These are phyloP conservation scores for Hippopotamus amphibius DNA, from an alignment of 2,113 vertebrate species.

Conservation along the genomic window DNA sequence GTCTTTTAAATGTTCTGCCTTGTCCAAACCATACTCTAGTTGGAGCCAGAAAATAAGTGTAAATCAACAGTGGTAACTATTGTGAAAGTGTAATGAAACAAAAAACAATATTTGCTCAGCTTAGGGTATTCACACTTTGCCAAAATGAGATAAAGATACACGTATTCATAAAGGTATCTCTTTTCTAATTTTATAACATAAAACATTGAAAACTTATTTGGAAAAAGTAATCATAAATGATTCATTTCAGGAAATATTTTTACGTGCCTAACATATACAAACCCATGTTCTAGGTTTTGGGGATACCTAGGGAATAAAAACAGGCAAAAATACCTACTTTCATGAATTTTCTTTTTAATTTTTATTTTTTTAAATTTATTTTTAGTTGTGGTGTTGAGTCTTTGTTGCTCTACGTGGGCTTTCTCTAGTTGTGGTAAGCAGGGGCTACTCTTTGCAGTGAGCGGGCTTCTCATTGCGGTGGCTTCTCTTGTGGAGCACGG, in stretches of 20 bases:
- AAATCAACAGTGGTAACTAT: background rate
- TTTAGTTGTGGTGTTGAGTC: too few species aligned
- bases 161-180: background rate
- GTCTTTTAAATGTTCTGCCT: background rate
- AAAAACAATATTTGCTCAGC: background rate
- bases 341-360: background rate
- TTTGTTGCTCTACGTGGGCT: too few species aligned
- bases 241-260: background rate
- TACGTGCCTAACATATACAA: background rate
- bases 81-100: background rate
- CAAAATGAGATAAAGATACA: background rate
- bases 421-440: too few species aligned
- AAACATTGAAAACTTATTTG: background rate
- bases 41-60: background rate
- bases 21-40: background rate
- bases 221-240: background rate
- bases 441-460: too few species aligned
- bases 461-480: too few species aligned
- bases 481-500: too few species aligned
- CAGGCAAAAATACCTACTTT: background rate
- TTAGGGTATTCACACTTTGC: background rate
- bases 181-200: background rate
- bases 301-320: background rate
- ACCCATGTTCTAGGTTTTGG: background rate
- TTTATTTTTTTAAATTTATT: too few species aligned